Conservation (phyloP, 2,797 vertebrate species). For the Ficedula albicollis region DNA sequence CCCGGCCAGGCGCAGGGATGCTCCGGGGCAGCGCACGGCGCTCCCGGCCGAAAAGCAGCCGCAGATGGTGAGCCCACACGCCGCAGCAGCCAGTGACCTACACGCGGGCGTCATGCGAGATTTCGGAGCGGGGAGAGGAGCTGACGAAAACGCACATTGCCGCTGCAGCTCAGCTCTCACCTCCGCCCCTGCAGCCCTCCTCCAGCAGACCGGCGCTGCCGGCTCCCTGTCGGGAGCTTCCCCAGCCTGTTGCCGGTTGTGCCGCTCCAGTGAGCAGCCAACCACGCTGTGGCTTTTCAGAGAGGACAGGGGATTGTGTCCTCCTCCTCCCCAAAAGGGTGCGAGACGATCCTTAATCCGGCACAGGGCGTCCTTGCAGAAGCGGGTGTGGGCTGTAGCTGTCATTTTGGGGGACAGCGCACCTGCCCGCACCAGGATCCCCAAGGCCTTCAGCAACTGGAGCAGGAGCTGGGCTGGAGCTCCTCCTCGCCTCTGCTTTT, state of each 20-base stretch:
- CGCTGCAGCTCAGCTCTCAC: constrained; percentile 58
- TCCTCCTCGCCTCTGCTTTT: neutral
- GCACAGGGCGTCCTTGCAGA: neutral
- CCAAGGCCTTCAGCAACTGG: neutral
- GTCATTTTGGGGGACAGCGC: neutral
- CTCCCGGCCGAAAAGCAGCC: neutral
- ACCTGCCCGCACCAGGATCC: neutral
- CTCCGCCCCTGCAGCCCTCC: constrained; percentile 62
- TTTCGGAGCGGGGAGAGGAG: neutral
- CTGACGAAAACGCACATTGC: constrained; percentile 55
- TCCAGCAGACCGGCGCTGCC: neutral
- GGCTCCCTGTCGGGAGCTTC: neutral
- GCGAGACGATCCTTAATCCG: neutral
- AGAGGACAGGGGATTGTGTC: neutral
- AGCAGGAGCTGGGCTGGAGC: neutral
- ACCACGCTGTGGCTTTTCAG: neutral
- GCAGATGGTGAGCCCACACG: constrained; percentile 65
- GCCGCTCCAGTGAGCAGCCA: neutral
- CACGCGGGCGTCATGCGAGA: constrained; percentile 59
- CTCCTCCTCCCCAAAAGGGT: neutral
- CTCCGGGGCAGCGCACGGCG: neutral
- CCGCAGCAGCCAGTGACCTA: constrained; percentile 63
- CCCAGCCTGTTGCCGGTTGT: constrained; percentile 1
- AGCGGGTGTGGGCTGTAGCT: neutral
- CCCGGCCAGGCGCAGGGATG: fast-evolving